Base-by-base conservation (phyloP, 2,888 invertebrate genomes). In the Biston betularia region DNA sequence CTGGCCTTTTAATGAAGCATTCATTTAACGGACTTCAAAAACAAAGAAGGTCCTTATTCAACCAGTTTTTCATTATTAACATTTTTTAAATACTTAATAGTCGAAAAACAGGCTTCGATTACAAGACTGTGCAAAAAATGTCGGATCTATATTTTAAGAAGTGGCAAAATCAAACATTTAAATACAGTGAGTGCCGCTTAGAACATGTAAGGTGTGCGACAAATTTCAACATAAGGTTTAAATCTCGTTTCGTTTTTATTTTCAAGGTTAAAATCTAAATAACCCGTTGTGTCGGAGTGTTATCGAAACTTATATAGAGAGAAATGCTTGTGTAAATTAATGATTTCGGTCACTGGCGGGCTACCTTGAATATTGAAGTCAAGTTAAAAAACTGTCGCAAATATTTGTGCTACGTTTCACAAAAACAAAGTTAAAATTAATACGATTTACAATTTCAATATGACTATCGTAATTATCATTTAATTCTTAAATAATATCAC, bases 91-190 rank as follows among this genome's bases (percentile, higher is more conserved):
- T n/a, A n/a, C n/a, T n/a, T n/a, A 24, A 24, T 24, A 3, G 24
- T 3, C 24, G 24, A 24, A 24, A 24, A 2, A 63, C 61, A 14
- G 46, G 64, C 59, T 60, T 3, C 68, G 60, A 67, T n/a, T 65
- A 63, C 61, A 59, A 61, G 55, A 55, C n/a, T 68, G 54, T 48
- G 14, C 44, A 53, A 38, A 54, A 65, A 67, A 58, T 24, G 45
- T 60, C 33, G 46, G 45, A 12, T 57, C 15, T 52, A 62, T 44
- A 59, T 42, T 54, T 15, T 15, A 14, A 44, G 44, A 6, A 10
- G 40, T 10, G 40, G 2, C 1, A 40, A 14, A 5, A 1, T 40
- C 15, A 14, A 40, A 38, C 6, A 15, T 10, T 9, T 15, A 11
- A 24, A 24, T 12, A n/a, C 12, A n/a, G 8, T 14, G 38, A 53